Evolutionary conservation across 2,888 invertebrate genomes (phyloP).

Genomic region (Drosophila meridionalis): DNA sequence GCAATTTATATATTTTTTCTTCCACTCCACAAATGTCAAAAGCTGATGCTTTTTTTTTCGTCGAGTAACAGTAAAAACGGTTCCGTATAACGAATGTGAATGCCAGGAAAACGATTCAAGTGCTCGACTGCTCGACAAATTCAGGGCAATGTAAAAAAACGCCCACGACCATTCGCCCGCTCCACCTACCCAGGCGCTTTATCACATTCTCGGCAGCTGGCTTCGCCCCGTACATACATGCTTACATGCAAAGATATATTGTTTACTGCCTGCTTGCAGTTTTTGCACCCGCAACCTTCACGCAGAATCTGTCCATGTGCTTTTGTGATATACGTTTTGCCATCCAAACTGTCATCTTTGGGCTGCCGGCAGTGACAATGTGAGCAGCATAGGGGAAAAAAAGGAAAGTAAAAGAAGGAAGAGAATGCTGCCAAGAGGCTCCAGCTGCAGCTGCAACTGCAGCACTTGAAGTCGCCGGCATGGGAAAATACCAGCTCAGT

Average conservation of each 20-base stretch:
- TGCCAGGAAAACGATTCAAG: conserved; percentile 35
- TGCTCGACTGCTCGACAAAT: conserved; percentile 55
- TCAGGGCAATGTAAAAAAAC: conserved; percentile 29
- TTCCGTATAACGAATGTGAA: conserved; percentile 31
- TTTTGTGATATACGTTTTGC: conserved; percentile 66
- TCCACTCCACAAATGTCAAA: conserved; percentile 11
- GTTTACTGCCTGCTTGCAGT: conserved; percentile 59
- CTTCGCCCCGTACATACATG: conserved; percentile 22
- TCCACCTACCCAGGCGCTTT: conserved; percentile 41
- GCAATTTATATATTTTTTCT: conserved; percentile 12
- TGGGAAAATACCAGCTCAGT: conserved; percentile 57
- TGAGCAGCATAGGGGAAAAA: conserved; percentile 25
- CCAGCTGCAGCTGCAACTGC: conserved; percentile 53
- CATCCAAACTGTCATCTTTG: conserved; percentile 72
- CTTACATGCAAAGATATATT: conserved; percentile 40
- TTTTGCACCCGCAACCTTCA: conserved; percentile 51
- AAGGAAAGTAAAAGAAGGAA: neutral
- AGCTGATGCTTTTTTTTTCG: conserved; percentile 19
- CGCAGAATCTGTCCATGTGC: conserved; percentile 56
- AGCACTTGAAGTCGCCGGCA: conserved; percentile 45
- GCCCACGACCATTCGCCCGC: conserved; percentile 16
- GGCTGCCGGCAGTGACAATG: conserved; percentile 53
- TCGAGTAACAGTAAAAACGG: conserved; percentile 10
- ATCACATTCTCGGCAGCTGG: conserved; percentile 52
- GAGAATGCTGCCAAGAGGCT: conserved; percentile 45